Evolutionary conservation across 2,113 vertebrate genomes (phyloP).

Genomic region (Physeter macrocephalus): DNA sequence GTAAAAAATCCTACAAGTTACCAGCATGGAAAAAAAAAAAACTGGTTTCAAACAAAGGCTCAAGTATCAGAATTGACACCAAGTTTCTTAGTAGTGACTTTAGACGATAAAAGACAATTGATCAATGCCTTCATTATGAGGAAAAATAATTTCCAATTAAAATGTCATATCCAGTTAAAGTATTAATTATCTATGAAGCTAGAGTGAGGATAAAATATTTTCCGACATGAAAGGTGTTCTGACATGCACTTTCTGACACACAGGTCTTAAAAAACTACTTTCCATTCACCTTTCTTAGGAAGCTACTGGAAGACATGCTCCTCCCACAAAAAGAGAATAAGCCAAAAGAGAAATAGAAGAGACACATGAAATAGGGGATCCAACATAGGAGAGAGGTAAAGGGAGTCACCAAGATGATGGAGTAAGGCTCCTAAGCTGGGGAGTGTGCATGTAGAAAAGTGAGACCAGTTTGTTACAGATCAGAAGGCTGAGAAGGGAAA

Average conservation of each 20-base stretch:
- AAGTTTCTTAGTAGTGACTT: background rate
- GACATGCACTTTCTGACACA: background rate
- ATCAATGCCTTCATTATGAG: background rate
- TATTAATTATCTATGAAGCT: background rate
- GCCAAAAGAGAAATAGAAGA: background rate
- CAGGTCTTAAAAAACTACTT: background rate
- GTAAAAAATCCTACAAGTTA: background rate
- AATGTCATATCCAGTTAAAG: background rate
- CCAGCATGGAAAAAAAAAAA: background rate
- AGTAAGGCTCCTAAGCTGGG: background rate
- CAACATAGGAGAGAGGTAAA: background rate
- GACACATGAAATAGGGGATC: background rate
- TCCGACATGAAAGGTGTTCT: background rate
- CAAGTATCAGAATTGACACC: background rate
- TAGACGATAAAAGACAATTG: background rate
- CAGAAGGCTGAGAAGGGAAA: background rate
- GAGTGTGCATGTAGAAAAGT: background rate
- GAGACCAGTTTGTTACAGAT: background rate
- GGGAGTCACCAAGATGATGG: background rate
- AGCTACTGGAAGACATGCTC: background rate
- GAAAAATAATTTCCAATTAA: background rate
- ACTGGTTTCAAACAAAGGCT: background rate
- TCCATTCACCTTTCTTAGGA: background rate
- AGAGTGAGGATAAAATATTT: background rate
- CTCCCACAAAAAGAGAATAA: background rate